Evolutionary conservation across 2,888 invertebrate genomes (phyloP).

Genomic region (Drosophila lutescens): DNA sequence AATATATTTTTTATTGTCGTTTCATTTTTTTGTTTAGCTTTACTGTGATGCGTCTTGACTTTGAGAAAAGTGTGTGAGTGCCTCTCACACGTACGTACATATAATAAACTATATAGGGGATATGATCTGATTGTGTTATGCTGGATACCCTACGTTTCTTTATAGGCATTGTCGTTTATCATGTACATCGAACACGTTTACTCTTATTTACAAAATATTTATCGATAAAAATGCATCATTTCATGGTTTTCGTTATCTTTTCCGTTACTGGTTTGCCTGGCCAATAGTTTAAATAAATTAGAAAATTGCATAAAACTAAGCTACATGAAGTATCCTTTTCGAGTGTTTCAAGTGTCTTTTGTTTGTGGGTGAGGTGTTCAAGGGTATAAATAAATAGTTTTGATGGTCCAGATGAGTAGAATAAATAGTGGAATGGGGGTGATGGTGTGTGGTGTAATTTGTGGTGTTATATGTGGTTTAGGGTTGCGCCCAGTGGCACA

Average conservation of each 20-base stretch:
- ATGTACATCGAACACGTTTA: slow-evolving; percentile 69
- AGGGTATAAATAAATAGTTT: slow-evolving; percentile 66
- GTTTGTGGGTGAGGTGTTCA: slow-evolving; percentile 6
- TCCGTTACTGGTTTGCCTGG: slow-evolving; percentile 53
- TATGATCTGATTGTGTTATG: slow-evolving; percentile 38
- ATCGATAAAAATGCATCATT: slow-evolving; percentile 72
- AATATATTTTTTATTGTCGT: slow-evolving; percentile 45
- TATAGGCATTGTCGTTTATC: slow-evolving; percentile 52
- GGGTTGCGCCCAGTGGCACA: slow-evolving; percentile 58
- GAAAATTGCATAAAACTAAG: slow-evolving; percentile 73
- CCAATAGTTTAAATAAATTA: slow-evolving; percentile 74
- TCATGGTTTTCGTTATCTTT: slow-evolving; percentile 34
- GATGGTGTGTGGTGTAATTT: slow-evolving; percentile 15
- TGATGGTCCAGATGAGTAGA: slow-evolving; percentile 61
- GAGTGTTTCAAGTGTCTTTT: slow-evolving; percentile 14
- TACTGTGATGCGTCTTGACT: slow-evolving; percentile 57
- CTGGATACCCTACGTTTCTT: slow-evolving; percentile 29
- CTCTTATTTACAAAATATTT: slow-evolving; percentile 75
- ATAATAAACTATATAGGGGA: slow-evolving; percentile 48
- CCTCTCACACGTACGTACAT: slow-evolving; percentile 33
- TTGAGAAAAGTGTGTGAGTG: slow-evolving; percentile 57
- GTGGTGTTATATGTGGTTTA: slow-evolving; percentile 29
- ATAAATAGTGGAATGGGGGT: slow-evolving; percentile 62
- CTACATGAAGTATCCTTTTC: slow-evolving; percentile 56
- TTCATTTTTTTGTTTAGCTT: slow-evolving; percentile 30